Conservation (phyloP, 2,113 vertebrate species). For the Oncorhynchus kisutch region DNA sequence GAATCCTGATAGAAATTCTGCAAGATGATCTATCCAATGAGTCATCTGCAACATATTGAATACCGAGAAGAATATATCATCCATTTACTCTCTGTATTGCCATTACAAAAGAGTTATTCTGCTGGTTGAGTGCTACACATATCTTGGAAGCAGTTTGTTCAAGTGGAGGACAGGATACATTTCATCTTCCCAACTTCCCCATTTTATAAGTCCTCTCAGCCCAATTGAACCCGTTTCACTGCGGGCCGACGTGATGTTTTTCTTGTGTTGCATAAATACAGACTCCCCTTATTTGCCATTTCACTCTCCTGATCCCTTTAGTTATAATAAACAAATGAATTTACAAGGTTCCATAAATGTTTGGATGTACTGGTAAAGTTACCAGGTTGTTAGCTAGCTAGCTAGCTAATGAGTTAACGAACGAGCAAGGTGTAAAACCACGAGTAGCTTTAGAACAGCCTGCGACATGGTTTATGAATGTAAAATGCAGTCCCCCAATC, state of each 20-base stretch:
- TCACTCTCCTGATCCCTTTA: constrained; percentile 66
- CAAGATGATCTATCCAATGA: background rate
- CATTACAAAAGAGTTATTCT: background rate
- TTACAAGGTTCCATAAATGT: no score
- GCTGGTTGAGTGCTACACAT: background rate
- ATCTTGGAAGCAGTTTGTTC: background rate
- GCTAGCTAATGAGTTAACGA: no score
- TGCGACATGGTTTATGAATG: no score
- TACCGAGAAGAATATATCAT: background rate
- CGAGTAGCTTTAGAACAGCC: no score
- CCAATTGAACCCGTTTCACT: constrained; percentile 10
- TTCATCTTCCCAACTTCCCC: background rate
- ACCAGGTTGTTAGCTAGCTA: no score
- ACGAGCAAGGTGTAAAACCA: no score
- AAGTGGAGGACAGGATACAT: background rate
- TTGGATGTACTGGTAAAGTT: no score
- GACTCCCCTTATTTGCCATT: constrained; percentile 58
- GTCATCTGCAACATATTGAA: background rate
- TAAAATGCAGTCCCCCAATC: no score
- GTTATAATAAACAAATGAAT: constrained; percentile 1
- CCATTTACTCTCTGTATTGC: background rate
- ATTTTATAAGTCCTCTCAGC: background rate
- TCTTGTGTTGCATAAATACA: constrained; percentile 53
- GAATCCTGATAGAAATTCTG: background rate
- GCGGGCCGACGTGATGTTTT: constrained; percentile 17